phyloP scores from a whole-genome alignment of 2,797 vertebrate species.

The Siniperca obscura region DNA sequence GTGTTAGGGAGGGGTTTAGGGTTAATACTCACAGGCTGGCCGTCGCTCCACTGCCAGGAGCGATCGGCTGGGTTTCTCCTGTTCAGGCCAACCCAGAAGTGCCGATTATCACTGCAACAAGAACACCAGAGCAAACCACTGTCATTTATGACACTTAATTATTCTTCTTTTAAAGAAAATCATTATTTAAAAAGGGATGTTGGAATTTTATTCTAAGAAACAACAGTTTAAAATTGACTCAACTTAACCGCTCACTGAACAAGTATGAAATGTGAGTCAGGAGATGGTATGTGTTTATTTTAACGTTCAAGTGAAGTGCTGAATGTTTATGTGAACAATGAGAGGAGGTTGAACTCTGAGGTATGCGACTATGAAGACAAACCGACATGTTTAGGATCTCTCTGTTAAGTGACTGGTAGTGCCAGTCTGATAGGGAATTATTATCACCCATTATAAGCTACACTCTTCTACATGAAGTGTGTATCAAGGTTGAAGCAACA shows the following conservation, averaged over 20 bases:
- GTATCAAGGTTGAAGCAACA: background rate
- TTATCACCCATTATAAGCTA: background rate
- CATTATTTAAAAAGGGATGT: background rate
- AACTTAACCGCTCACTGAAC: background rate
- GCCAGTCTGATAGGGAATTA: background rate
- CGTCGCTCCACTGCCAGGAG: conserved; percentile 95
- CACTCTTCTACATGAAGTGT: background rate
- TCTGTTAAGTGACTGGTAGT: background rate
- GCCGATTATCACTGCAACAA: conserved; percentile 87
- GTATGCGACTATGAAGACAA: background rate
- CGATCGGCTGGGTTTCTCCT: conserved; percentile 90
- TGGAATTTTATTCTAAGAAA: background rate
- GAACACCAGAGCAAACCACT: conserved; percentile 36
- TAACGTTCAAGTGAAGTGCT: background rate
- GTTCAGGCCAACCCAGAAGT: conserved; percentile 96
- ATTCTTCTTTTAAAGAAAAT: conserved; percentile 1
- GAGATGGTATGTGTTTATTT: conserved; percentile 15
- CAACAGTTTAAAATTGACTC: background rate
- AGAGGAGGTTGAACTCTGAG: conserved; percentile 1
- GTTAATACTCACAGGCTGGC: conserved; percentile 88
- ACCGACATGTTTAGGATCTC: background rate
- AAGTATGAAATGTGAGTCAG: conserved; percentile 4
- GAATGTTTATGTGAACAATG: conserved; percentile 23
- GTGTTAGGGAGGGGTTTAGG: background rate
- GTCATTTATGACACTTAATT: background rate